Evolutionary conservation across 2,888 invertebrate species (phyloP), one percentile per base, ranked within the genome.

Genomic region (Athalia cordata): DNA sequence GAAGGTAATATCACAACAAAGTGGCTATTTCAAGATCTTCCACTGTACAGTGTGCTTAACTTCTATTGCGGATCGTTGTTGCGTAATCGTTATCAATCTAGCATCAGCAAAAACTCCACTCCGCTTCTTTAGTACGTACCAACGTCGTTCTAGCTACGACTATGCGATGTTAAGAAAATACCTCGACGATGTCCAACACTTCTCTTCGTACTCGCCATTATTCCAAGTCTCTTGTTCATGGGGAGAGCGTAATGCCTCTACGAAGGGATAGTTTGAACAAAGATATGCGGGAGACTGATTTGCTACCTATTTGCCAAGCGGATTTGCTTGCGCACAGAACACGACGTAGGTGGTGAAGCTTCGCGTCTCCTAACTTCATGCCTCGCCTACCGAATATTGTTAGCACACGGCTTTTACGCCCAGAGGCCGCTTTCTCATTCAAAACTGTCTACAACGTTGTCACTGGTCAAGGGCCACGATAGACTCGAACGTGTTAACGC

Each of bases 1-100:
- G 9, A 68, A 6, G n/a, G 29, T 11, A 49, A 7, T 29, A 3
- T n/a, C 6, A 15, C 13, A n/a, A 15, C 15, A 29, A 29, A 29
- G 29, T 29, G 29, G 29, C 66, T 67, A 29, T 43, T 52, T 5
- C 68, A 11, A 55, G 68, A 15, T 68, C 52, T 68, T 29, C 55
- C 68, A 43, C 29, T 29, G 29, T 29, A 29, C 3, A 7, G 6
- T 50, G 29, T 11, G 6, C 68, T 68, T 29, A 43, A 68, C 52
- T n/a, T 15, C 43, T 29, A 43, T 43, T 4, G 29, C 13, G 2
- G 6, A 45, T 47, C 15, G 59, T 72, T 72, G 72, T 72, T 72
- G 59, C 72, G 59, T 61, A 72, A 72, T 72, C 72, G 43, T 72
- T 72, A 72, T 72, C 72, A 72, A 72, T 61, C 59, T 15, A 72